Percentiles rank a stretch among this genome's conserved stretches.
Conservation (phyloP, 2,113 vertebrate species). For the Antennarius striatus region DNA sequence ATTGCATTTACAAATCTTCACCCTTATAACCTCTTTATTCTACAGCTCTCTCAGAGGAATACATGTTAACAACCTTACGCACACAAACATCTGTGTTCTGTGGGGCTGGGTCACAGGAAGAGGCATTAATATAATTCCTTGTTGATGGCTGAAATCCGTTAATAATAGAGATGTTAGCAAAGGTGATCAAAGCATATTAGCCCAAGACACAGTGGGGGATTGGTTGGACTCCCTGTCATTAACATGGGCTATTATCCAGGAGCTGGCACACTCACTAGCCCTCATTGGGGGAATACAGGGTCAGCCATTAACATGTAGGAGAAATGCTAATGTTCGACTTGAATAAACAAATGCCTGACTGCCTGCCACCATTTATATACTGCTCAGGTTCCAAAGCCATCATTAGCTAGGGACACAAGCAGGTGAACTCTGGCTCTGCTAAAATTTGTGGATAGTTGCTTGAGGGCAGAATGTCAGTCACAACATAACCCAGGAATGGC, state of each 20-base stretch:
- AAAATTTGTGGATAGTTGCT: slow-evolving; percentile 27
- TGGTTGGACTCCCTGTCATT: slow-evolving; percentile 76
- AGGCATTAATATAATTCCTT: slow-evolving; percentile 81
- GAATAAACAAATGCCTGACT: slow-evolving; percentile 70
- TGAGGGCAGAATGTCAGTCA: not conserved
- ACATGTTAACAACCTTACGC: slow-evolving; percentile 45
- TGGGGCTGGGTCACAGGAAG: slow-evolving; percentile 71
- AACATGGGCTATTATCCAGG: slow-evolving; percentile 71
- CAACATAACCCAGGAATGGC: slow-evolving; percentile 4
- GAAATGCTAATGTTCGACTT: slow-evolving; percentile 77
- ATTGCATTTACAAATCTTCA: slow-evolving; percentile 58
- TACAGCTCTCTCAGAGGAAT: slow-evolving; percentile 49
- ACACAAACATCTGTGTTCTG: slow-evolving; percentile 19
- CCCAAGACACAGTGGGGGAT: slow-evolving; percentile 72
- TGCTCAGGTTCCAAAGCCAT: slow-evolving; percentile 49
- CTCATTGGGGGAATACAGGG: slow-evolving; percentile 72
- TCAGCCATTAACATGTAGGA: slow-evolving; percentile 80
- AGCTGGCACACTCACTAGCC: slow-evolving; percentile 64
- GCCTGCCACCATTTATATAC: slow-evolving; percentile 66
- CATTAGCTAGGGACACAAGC: slow-evolving; percentile 56
- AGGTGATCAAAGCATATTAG: slow-evolving; percentile 85
- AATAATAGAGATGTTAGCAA: slow-evolving; percentile 85
- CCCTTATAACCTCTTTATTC: slow-evolving; percentile 34
- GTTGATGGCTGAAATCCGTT: slow-evolving; percentile 81
- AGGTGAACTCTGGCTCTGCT: slow-evolving; percentile 30